These are phyloP conservation scores for Zhuqinia jingwanae DNA, from an alignment of 2,888 invertebrate species.

Conservation along the genomic window DNA sequence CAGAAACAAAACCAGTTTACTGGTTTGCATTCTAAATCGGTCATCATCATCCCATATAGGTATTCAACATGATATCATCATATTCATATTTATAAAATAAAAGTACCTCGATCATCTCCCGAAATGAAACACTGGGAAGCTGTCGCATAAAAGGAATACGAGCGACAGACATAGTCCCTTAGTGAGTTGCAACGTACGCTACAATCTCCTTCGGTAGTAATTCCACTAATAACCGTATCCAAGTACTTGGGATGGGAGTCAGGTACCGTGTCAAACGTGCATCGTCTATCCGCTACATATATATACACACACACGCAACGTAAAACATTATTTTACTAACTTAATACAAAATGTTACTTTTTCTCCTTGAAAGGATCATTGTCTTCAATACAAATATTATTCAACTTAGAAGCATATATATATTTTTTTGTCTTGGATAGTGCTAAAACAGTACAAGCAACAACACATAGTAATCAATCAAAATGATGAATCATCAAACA, in stretches of 20 bases:
- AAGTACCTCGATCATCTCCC: conserved; percentile 81
- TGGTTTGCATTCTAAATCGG: too few species aligned
- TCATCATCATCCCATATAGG: background rate
- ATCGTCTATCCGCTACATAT: conserved; percentile 79
- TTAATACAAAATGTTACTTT: background rate
- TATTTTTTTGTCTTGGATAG: background rate
- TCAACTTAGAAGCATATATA: background rate
- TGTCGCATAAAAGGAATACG: conserved; percentile 81
- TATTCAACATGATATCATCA: too few species aligned
- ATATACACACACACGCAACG: background rate
- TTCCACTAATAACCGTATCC: conserved; percentile 80
- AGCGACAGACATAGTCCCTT: conserved; percentile 81
- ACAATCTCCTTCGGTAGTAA: conserved; percentile 81
- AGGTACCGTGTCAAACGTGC: conserved; percentile 80
- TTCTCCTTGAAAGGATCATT: too few species aligned
- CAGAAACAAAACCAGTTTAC: too few species aligned
- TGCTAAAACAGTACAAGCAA: background rate
- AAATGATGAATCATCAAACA: conserved; percentile 69
- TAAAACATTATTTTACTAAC: background rate
- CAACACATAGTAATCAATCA: conserved; percentile 65
- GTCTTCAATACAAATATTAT: too few species aligned
- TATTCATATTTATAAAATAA: background rate
- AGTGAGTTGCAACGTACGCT: conserved; percentile 81
- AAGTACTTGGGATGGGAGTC: conserved; percentile 80
- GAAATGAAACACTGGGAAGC: conserved; percentile 81